Conservation (phyloP, 2,888 invertebrate species). For the Netelia melanura region DNA sequence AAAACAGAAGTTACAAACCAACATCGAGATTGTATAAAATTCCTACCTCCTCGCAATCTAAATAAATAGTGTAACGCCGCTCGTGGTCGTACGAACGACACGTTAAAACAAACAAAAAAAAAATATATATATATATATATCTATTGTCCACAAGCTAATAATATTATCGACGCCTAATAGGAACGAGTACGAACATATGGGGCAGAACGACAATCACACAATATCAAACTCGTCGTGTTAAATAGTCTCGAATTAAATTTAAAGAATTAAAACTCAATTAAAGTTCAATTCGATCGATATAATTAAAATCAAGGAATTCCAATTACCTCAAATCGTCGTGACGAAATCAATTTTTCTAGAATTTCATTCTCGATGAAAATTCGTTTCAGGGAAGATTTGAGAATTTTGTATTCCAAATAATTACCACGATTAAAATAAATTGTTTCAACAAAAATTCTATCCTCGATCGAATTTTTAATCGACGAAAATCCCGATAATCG, state of each 20-base stretch:
- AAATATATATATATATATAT: background rate
- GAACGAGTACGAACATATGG: background rate
- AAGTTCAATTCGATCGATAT: no score
- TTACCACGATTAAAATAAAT: no score
- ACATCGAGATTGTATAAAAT: slow-evolving; percentile 37
- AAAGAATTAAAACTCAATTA: no score
- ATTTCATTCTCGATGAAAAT: no score
- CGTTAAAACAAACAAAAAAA: background rate
- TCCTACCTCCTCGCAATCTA: slow-evolving; percentile 41
- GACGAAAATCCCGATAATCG: no score
- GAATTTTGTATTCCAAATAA: no score
- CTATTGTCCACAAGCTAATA: slow-evolving; percentile 3
- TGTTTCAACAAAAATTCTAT: no score
- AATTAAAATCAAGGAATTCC: no score
- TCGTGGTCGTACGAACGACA: slow-evolving; percentile 8
- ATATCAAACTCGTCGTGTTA: no score
- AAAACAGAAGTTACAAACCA: slow-evolving; percentile 21
- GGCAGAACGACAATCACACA: background rate
- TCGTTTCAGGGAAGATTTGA: no score
- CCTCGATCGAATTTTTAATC: slow-evolving; percentile 14
- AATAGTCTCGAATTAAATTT: no score
- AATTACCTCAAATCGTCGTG: no score
- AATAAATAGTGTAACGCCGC: slow-evolving; percentile 63
- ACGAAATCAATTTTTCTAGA: background rate
- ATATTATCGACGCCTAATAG: background rate